Evolutionary conservation across 2,797 vertebrate genomes (phyloP), one percentile per base, ranked within the genome.

Genomic region (Synanceia verrucosa): DNA sequence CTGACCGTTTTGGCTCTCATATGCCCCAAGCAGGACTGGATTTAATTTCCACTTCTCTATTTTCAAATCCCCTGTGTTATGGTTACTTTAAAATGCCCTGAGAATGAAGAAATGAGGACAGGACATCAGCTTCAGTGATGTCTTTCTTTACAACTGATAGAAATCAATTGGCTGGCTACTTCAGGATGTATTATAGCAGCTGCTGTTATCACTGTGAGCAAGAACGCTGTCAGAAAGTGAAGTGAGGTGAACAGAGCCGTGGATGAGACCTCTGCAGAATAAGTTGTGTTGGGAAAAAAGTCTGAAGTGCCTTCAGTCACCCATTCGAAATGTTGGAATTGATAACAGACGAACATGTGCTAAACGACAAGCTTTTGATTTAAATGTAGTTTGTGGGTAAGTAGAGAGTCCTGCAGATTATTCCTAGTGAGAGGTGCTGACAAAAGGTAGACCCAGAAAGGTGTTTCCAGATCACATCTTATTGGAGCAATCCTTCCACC

Each of bases 21-120:
- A 59, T 21, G 43, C 16, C 37, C 59, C 24, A 60, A 44, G 28
- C 21, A 19, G 43, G 33, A 50, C 37, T 24, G 23, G 34, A 46
- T 51, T 48, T 19, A 2, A 43, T 55, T 57, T 55, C 24, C 29
- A 16, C 44, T 26, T 31, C n/a, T 70, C 18, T 34, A 11, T 57
- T 62, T 69, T 69, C 65, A 41, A 51, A 31, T 59, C 33, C 3
- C 21, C 23, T 19, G 19, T 56, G 26, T 57, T 43, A 41, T 50
- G 58, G 36, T 56, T 48, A 55, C 72, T 80, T 56, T 64, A 50
- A 77, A 81, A 81, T 69, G 60, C 73, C 81, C 80, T 87, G 85
- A 83, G 79, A 82, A 74, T 75, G 55, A 64, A 51, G 51, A 62
- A 81, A 78, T 16, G 58, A 65, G 68, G 18, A 70, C 33, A 60